These are phyloP conservation scores for Catamblyrhynchus diadema DNA, from an alignment of 2,797 vertebrate genomes.

Conservation along the genomic window DNA sequence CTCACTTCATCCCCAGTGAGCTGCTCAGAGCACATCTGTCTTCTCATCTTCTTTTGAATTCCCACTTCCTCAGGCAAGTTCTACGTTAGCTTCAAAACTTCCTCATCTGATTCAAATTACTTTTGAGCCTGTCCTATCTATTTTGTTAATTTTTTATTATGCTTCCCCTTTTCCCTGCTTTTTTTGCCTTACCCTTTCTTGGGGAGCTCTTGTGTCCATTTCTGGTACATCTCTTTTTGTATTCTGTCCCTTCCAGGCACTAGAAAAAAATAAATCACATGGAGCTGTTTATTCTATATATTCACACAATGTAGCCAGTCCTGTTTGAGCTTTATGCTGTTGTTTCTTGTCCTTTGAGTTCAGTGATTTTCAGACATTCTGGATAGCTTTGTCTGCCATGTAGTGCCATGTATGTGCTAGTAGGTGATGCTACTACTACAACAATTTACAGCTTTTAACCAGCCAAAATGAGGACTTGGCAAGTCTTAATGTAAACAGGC, in stretches of 20 bases:
- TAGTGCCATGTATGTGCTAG: not conserved
- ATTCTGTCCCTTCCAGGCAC: not conserved
- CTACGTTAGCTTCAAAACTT: not conserved
- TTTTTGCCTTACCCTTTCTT: not conserved
- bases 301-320: not conserved
- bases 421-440: not conserved
- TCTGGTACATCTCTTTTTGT: not conserved
- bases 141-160: constrained; percentile 12
- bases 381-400: not conserved
- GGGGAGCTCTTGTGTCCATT: not conserved
- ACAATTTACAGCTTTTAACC: not conserved
- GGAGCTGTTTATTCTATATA: not conserved
- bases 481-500: not conserved
- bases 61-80: not conserved
- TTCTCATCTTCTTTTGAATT: not conserved
- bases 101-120: not conserved
- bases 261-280: not conserved
- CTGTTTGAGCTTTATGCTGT: not conserved
- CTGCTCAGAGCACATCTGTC: not conserved
- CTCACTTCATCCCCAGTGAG: not conserved
- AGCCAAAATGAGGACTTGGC: not conserved
- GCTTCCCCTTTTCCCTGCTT: not conserved
- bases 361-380: not conserved
- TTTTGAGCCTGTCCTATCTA: not conserved
- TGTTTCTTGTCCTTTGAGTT: not conserved